Percentiles rank a stretch among this genome's conserved stretches.
phyloP scores from a whole-genome alignment of 2,888 invertebrate species.

The Hemistola chrysoprasaria region DNA sequence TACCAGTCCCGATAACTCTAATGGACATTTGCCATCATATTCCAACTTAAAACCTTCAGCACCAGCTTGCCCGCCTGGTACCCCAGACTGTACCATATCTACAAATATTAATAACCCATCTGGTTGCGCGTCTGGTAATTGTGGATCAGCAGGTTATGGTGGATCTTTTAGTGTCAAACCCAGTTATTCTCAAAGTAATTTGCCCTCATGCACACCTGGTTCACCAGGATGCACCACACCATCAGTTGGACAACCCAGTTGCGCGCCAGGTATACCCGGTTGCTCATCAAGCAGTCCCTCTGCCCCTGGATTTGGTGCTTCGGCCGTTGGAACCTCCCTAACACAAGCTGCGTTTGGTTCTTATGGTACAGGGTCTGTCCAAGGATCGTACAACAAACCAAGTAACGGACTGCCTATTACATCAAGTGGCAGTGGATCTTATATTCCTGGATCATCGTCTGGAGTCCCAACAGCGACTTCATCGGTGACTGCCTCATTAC shows the following conservation, averaged over 20 bases:
- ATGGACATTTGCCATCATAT: no score
- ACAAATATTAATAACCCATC: not conserved
- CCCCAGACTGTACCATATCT: conserved; percentile 4
- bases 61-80: not conserved
- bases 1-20: no score
- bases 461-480: not conserved
- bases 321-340: conserved; percentile 4
- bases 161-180: no score
- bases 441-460: not conserved
- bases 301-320: conserved; percentile 3
- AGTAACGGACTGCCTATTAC: conserved; percentile 5
- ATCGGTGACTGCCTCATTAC: not conserved
- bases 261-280: not conserved
- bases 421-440: conserved; percentile 3
- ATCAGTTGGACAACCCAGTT: not conserved
- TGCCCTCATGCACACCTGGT: not conserved
- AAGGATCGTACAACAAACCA: conserved; percentile 26
- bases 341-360: conserved; percentile 13
- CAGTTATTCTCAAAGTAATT: no score
- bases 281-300: not conserved
- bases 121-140: conserved; percentile 6
- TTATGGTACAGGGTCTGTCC: conserved; percentile 17
- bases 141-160: conserved; percentile 3
- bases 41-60: conserved; percentile 1
- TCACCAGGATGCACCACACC: not conserved